Conservation (phyloP, 2,113 vertebrate genomes). For the Semnornis frantzii region DNA sequence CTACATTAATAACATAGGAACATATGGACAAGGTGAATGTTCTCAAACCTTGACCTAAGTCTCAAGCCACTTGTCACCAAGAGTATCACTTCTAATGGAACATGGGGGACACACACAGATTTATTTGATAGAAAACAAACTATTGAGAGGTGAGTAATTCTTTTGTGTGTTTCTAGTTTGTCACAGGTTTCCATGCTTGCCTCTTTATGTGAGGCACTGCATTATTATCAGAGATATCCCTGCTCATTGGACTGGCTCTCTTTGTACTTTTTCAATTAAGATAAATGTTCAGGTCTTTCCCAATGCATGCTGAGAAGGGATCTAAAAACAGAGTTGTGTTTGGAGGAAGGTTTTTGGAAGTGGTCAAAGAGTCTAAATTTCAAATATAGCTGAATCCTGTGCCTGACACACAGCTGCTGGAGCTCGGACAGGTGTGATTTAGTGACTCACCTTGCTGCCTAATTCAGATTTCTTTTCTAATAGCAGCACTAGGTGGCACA, state of each 20-base stretch:
- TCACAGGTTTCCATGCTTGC: not conserved
- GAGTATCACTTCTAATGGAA: not conserved
- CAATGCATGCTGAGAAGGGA: not conserved
- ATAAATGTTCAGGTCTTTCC: not conserved
- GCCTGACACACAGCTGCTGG: not conserved
- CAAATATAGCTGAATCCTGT: not conserved
- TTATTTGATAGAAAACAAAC: not conserved
- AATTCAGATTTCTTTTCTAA: not conserved
- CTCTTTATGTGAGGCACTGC: not conserved
- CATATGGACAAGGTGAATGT: not conserved
- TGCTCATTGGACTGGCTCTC: not conserved
- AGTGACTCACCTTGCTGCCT: not conserved
- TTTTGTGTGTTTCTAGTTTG: not conserved
- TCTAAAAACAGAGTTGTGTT: not conserved
- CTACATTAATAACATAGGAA: not conserved
- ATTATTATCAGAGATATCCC: not conserved
- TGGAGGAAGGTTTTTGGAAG: not conserved
- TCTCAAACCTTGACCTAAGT: not conserved
- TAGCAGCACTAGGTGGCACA: conserved; percentile 17
- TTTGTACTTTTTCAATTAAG: not conserved
- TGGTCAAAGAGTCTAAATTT: not conserved
- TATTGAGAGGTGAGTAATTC: not conserved
- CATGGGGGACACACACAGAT: not conserved
- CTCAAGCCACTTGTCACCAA: not conserved
- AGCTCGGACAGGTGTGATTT: not conserved